A percentile compares a stretch with the other conserved stretches of the same genome.
These are phyloP conservation scores for Atrina japonica DNA, from an alignment of 2,888 invertebrate species.

Conservation along the genomic window DNA sequence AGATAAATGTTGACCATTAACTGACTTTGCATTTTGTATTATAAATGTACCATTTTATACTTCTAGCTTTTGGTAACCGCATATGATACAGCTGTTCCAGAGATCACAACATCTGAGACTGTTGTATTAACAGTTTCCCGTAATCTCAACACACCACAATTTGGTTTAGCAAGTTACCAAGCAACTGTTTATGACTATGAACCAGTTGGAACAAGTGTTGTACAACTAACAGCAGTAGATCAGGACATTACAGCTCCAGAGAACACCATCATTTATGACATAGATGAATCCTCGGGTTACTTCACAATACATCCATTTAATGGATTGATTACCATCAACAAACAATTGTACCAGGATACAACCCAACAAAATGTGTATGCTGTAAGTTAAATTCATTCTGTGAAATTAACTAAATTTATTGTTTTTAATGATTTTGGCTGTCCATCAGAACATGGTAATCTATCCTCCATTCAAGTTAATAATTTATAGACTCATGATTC, in stretches of 20 bases:
- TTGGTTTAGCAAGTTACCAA: slow-evolving; percentile 55
- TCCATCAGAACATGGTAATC: too few relatives aligned
- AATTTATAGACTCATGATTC: too few relatives aligned
- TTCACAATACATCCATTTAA: slow-evolving; percentile 94
- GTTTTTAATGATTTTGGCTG: too few relatives aligned
- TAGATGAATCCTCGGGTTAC: slow-evolving; percentile 81
- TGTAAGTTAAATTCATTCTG: slow-evolving; percentile 34
- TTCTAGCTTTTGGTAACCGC: slow-evolving; percentile 66
- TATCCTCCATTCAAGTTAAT: too few relatives aligned
- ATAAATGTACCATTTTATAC: too few relatives aligned
- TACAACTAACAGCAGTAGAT: slow-evolving; percentile 69
- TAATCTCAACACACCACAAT: slow-evolving; percentile 71
- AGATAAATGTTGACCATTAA: too few relatives aligned
- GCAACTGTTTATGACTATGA: slow-evolving; percentile 65
- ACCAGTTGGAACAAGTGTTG: slow-evolving; percentile 66
- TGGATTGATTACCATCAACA: slow-evolving; percentile 90
- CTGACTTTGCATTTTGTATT: too few relatives aligned
- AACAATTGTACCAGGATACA: slow-evolving; percentile 84
- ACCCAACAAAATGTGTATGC: slow-evolving; percentile 41
- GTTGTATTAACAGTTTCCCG: slow-evolving; percentile 69
- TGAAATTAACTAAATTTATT: not conserved
- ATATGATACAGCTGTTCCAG: slow-evolving; percentile 70
- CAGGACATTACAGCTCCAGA: slow-evolving; percentile 70
- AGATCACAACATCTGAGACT: slow-evolving; percentile 58
- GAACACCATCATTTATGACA: slow-evolving; percentile 57